Evolutionary conservation across 1,140 invertebrate genomes (phyloP).

Genomic region (Frieseomelitta varia): DNA sequence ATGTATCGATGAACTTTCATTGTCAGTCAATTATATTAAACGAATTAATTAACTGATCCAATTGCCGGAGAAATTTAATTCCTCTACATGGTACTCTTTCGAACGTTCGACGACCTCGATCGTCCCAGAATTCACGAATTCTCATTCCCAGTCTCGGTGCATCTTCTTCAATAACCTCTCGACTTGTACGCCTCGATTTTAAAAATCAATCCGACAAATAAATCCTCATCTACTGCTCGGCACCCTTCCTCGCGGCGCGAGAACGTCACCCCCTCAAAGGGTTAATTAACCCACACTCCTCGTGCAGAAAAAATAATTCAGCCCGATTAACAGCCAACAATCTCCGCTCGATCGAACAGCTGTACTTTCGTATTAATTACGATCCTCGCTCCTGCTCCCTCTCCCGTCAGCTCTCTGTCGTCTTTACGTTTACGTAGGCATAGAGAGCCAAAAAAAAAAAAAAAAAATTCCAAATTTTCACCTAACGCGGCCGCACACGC

Average conservation of each 20-base stretch:
- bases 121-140: neutral
- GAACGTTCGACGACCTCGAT: neutral
- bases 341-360: neutral
- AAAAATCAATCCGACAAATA: constrained; percentile 19
- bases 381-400: neutral
- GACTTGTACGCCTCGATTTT: neutral
- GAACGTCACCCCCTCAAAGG: neutral
- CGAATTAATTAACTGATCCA: neutral
- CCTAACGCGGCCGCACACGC: neutral
- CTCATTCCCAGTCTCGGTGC: neutral
- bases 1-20: neutral
- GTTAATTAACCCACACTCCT: neutral
- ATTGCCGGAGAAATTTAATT: neutral
- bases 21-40: neutral
- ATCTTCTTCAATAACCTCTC: neutral
- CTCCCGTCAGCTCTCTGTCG: neutral
- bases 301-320: constrained; percentile 15
- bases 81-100: neutral
- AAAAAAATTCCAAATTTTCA: constrained; percentile 36
- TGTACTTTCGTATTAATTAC: constrained; percentile 8
- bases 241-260: too few relatives aligned
- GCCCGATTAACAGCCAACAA: constrained; percentile 9
- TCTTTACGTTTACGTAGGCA: neutral
- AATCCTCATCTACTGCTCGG: neutral
- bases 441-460: neutral